Percentiles rank a stretch among this genome's conserved stretches.
phyloP scores from a whole-genome alignment of 1,140 invertebrate species.

The Atta cephalotes region DNA sequence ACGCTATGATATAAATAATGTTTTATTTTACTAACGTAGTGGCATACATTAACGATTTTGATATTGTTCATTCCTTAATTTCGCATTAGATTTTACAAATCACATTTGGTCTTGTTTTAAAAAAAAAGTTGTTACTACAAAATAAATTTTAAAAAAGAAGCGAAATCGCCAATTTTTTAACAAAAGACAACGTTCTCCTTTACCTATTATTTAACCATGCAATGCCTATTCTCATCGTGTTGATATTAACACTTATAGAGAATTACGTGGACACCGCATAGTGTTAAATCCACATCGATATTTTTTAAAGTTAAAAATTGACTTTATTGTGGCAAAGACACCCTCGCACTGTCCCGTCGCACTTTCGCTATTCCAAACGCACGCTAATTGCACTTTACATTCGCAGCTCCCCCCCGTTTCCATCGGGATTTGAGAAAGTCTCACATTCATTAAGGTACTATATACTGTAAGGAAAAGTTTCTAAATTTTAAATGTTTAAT shows the following conservation, averaged over 20 bases:
- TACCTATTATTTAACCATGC: not conserved
- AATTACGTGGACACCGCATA: too few relatives aligned
- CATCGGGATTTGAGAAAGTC: constrained; percentile 65
- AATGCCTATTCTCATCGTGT: too few relatives aligned
- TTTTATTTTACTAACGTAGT: not conserved
- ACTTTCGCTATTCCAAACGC: not conserved
- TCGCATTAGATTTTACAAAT: not conserved
- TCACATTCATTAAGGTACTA: constrained; percentile 25
- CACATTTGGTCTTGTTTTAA: not conserved
- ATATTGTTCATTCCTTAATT: constrained; percentile 21
- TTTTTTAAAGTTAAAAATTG: constrained; percentile 59
- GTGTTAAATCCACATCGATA: too few relatives aligned
- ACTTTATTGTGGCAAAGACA: constrained; percentile 64
- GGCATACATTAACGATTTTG: constrained; percentile 27
- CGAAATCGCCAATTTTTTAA: constrained; percentile 1
- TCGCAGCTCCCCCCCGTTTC: not conserved
- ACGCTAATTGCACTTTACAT: not conserved
- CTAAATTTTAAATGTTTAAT: constrained; percentile 18
- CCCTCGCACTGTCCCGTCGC: not conserved
- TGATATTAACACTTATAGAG: too few relatives aligned
- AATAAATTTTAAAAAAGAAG: not conserved
- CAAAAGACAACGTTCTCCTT: constrained; percentile 12
- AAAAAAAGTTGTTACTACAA: not conserved
- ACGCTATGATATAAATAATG: constrained; percentile 46
- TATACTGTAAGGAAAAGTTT: constrained; percentile 30